Base-by-base conservation (phyloP, 2,888 invertebrate genomes). In the Tiliacea aurago region DNA sequence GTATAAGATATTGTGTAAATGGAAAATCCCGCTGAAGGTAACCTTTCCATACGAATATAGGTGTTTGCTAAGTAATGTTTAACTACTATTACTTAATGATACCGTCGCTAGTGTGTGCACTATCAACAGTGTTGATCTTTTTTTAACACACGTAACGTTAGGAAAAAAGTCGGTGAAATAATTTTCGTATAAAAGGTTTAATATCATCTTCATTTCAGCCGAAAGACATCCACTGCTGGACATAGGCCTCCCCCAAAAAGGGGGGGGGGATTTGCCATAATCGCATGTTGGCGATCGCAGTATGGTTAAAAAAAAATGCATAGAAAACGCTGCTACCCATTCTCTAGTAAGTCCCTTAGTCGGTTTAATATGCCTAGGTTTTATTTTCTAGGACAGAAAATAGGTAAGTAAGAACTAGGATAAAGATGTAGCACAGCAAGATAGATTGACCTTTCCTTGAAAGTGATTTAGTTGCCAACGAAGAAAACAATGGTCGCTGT, bases 21-120 rank as follows among this genome's bases (percentile, higher is more conserved):
- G 92, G 93, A 93, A 93, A 90, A 91, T 92, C 89, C 89, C 91
- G 83, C 85, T 88, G 90, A 88, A 85, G 79, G 87, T 88, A 89
- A 90, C 86, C 83, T 83, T 86, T 90, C 88, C 90, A 91, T 90
- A 88, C 83, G 88, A 87, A 87, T 87, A 83, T 59, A 70, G 71
- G 41, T 84, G 85, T 89, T 86, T 87, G 86, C 78, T 72, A 84
- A 81, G 84, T 84, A 85, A 85, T 86, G 84, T 85, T 84, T 84
- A 83, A 88, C 76, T 83, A 80, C 80, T 87, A 84, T 89, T 87
- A 88, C 86, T 86, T 86, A 84, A 87, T 82, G 83, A 83, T 87
- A 89, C 81, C 83, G 75, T 56, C 23, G 37, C 41, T 71, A 72
- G 53, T 75, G 53, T 70, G 66, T 65, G 51, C 37, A 72, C 71